Evolutionary conservation across 2,113 vertebrate genomes (phyloP).

Genomic region (Lota lota): DNA sequence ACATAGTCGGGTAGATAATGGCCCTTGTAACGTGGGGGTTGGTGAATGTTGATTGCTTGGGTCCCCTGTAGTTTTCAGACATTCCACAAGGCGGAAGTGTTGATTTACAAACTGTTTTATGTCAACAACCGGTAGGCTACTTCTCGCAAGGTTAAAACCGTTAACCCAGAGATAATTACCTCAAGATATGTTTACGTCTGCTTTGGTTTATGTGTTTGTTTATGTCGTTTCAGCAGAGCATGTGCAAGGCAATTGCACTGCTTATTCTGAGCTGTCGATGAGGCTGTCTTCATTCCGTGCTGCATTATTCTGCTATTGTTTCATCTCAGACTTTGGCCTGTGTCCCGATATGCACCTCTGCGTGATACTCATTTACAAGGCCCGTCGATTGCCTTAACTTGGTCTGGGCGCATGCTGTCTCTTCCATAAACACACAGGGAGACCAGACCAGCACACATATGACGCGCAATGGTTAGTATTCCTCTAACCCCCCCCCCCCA

Average conservation of each 20-base stretch:
- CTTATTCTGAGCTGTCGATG: constrained; percentile 25
- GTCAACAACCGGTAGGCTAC: not conserved
- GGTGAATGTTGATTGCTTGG: not conserved
- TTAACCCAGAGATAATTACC: constrained; percentile 35
- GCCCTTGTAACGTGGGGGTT: too few relatives aligned
- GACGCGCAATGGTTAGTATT: too few relatives aligned
- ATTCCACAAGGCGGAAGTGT: constrained; percentile 67
- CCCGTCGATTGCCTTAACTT: not conserved
- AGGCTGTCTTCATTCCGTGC: constrained; percentile 38
- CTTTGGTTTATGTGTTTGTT: not conserved
- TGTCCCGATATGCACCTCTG: constrained; percentile 29
- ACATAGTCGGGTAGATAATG: too few relatives aligned
- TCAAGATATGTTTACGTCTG: constrained; percentile 34
- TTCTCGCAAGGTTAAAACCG: constrained; percentile 9
- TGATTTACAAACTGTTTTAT: constrained; percentile 41
- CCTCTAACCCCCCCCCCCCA: too few relatives aligned
- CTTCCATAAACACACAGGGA: too few relatives aligned
- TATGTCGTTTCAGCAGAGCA: constrained; percentile 13
- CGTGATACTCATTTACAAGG: constrained; percentile 31
- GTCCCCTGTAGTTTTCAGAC: constrained; percentile 43
- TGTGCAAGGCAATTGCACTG: not conserved
- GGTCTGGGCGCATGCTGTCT: too few relatives aligned
- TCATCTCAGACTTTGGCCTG: not conserved
- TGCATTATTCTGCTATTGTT: constrained; percentile 6
- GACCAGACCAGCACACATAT: too few relatives aligned